phyloP scores from a whole-genome alignment of 2,888 invertebrate species.

The Rotaria socialis region DNA sequence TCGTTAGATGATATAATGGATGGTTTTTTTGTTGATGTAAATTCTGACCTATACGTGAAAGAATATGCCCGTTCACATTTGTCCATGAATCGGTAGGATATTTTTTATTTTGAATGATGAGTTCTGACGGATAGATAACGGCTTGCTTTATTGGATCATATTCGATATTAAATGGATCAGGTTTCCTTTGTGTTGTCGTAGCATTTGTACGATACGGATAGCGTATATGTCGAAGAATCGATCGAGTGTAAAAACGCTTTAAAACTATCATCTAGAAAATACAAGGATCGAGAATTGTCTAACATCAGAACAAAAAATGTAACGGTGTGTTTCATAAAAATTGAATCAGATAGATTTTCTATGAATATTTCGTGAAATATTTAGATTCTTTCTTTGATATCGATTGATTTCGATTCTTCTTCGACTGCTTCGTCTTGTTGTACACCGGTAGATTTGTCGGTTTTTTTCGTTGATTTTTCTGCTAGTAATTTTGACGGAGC shows the following conservation, averaged over 20 bases:
- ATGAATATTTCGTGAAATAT: not conserved
- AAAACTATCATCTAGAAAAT: constrained; percentile 16
- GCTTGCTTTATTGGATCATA: constrained; percentile 6
- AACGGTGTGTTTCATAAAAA: not conserved
- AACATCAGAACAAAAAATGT: not conserved
- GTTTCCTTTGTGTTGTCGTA: not conserved
- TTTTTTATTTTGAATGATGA: not conserved
- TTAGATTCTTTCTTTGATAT: not conserved
- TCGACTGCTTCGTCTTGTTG: not conserved
- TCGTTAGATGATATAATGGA: constrained; percentile 42
- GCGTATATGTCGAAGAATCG: not conserved
- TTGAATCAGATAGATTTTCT: not conserved
- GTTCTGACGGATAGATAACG: not conserved
- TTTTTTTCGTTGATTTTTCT: not conserved
- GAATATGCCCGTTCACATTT: not conserved
- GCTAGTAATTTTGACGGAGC: not conserved
- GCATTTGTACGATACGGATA: not conserved
- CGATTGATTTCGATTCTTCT: not conserved
- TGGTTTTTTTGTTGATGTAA: constrained; percentile 38
- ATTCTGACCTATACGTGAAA: constrained; percentile 29
- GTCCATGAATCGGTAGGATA: constrained; percentile 25
- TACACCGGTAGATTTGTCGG: not conserved
- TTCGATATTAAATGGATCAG: not conserved
- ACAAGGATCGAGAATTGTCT: not conserved
- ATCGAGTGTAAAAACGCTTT: not conserved